Conservation (phyloP, 92 coral and sea anemone species). For the Phenganax subtilis region DNA sequence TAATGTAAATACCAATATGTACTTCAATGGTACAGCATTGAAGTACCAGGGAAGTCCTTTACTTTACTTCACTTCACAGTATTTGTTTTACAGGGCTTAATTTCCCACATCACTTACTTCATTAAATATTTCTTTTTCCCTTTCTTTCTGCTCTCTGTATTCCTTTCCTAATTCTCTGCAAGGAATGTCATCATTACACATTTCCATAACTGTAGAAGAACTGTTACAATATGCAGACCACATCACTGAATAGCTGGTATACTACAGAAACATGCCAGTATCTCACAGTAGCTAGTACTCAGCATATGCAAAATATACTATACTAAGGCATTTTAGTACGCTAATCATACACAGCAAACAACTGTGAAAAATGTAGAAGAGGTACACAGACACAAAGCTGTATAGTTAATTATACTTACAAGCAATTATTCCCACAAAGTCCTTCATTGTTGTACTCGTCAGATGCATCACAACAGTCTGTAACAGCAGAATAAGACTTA, state of each 20-base stretch:
- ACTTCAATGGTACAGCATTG: too few relatives aligned
- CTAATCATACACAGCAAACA: background rate
- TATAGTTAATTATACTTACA: conserved; percentile 52
- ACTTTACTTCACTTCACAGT: background rate
- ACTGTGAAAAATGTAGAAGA: background rate
- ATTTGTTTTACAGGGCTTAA: background rate
- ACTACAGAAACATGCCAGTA: too few relatives aligned
- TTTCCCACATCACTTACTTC: conserved; percentile 49
- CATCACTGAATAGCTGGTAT: background rate
- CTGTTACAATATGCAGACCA: background rate
- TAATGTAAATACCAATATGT: too few relatives aligned
- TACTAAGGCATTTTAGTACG: background rate
- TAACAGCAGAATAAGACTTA: background rate
- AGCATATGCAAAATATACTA: too few relatives aligned
- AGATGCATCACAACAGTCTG: conserved; percentile 96
- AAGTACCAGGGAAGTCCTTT: background rate
- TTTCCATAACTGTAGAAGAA: too few relatives aligned
- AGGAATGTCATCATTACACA: background rate
- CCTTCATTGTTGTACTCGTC: conserved; percentile 76
- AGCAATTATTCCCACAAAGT: conserved; percentile 71
- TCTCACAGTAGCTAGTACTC: too few relatives aligned
- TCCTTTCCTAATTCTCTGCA: conserved; percentile 82
- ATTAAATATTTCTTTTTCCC: conserved; percentile 79
- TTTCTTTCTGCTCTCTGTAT: conserved; percentile 67
- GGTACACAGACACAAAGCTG: too few relatives aligned